Conservation (phyloP, 2,797 vertebrate genomes). For the Paramormyrops hopkinsi region DNA sequence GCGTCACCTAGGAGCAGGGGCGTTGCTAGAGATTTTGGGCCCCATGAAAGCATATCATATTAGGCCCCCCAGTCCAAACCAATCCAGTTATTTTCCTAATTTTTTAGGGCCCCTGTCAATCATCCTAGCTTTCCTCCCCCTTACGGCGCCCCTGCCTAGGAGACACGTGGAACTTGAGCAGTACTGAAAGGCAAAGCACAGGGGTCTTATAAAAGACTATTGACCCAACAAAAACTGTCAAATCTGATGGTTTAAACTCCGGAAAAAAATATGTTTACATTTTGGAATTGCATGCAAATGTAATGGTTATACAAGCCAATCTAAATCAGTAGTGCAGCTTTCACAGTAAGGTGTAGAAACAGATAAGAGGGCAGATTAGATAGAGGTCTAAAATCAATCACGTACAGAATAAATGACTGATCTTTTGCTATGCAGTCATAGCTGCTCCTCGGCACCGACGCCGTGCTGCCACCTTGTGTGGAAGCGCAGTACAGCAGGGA, state of each 20-base stretch:
- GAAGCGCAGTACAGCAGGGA: neutral
- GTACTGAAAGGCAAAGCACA: constrained; percentile 12
- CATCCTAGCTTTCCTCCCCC: too few species aligned
- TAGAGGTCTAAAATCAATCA: neutral
- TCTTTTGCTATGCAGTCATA: neutral
- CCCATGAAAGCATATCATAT: too few species aligned
- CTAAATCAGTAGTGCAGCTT: neutral
- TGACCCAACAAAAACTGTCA: neutral
- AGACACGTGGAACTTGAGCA: constrained; percentile 22
- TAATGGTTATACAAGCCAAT: neutral
- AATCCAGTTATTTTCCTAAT: too few species aligned
- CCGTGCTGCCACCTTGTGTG: neutral
- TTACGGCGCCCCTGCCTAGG: too few species aligned
- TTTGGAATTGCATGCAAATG: neutral
- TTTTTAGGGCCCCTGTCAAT: too few species aligned
- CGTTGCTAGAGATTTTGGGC: too few species aligned
- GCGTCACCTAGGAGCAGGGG: constrained; percentile 17
- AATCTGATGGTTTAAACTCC: neutral
- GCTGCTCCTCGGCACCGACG: neutral
- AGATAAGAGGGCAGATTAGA: neutral
- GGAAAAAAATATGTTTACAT: neutral
- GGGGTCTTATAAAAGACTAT: neutral
- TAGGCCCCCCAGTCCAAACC: too few species aligned
- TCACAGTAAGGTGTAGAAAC: neutral
- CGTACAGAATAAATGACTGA: neutral